These are phyloP conservation scores for Phortica magna DNA, from an alignment of 2,888 invertebrate genomes.

Conservation along the genomic window DNA sequence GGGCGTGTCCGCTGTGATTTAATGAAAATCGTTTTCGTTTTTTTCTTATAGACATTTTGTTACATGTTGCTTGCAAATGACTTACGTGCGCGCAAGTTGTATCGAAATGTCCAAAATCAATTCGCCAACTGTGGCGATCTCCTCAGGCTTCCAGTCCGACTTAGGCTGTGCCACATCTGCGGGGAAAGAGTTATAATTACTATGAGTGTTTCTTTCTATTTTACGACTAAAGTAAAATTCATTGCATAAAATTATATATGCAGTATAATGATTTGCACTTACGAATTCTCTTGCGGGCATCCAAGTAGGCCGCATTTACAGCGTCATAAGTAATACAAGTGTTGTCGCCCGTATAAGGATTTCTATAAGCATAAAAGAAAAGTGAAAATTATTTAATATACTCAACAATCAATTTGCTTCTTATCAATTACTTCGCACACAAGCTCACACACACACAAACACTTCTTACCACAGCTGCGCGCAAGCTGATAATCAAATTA, in stretches of 20 bases:
- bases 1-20: not conserved
- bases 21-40: not conserved
- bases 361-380: constrained; percentile 58
- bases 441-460: constrained; percentile 7
- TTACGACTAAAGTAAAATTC: not conserved
- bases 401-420: constrained; percentile 54
- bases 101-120: constrained; percentile 90
- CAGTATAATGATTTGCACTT: constrained; percentile 79
- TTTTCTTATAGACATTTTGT: not conserved
- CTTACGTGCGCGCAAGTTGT: constrained; percentile 90
- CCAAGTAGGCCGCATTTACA: constrained; percentile 91
- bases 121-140: constrained; percentile 92
- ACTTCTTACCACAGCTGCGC: constrained; percentile 46
- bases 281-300: constrained; percentile 92
- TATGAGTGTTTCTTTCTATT: not conserved
- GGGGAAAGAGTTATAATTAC: not conserved
- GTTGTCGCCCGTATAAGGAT: constrained; percentile 81
- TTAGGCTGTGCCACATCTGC: constrained; percentile 89
- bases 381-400: constrained; percentile 45
- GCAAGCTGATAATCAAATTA: constrained; percentile 71
- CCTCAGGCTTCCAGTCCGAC: constrained; percentile 90
- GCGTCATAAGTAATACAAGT: constrained; percentile 94
- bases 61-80: constrained; percentile 59
- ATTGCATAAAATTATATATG: not conserved
- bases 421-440: constrained; percentile 68